Base-by-base conservation (phyloP, 2,797 vertebrate genomes). In the Carduelis carduelis region DNA sequence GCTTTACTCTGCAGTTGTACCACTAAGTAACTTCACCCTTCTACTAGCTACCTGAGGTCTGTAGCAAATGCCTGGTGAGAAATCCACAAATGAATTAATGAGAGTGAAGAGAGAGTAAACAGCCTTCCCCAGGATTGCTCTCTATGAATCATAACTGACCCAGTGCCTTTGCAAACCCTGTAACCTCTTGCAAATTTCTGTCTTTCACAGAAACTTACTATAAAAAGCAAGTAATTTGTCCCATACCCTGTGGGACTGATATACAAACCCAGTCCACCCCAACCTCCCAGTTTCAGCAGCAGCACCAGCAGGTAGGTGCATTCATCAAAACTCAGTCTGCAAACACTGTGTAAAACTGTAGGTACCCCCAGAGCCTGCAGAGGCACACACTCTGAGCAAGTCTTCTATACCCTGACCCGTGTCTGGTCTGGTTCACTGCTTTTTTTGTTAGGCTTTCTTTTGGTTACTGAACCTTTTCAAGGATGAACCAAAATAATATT, bases 401-500 rank as follows among this genome's bases (percentile, higher is more conserved):
- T 60, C 79, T 39, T 63, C 28, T 32, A 52, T 1, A 37, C 47
- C 46, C 66, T 94, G 91, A 88, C 87, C 92, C 80, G 50, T 9
- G 9, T 35, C 77, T 90, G 79, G 80, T 44, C 63, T 2, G n/a
- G 77, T 90, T 97, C 91, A 84, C 87, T 52, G 78, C 76, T 53
- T 90, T 90, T 91, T 93, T 88, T 91, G 50, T 94, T 81, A 75
- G 12, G 44, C 8, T 0, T 74, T 77, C 87, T 85, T 92, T 94
- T 87, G 59, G 82, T 82, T 94, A 56, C 59, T 77, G 80, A 91
- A 91, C 80, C 80, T 82, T 90, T 95, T 91, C 91, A 94, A 28
- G 30, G 63, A 83, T 3, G 12, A 82, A 86, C 64, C 34, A 95
- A 94, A 94, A 86, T 81, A 93, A 94, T 80, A 96, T 78, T 55